These are phyloP conservation scores for Neotoxoptera formosana DNA, from an alignment of 1,140 invertebrate species.

Conservation along the genomic window DNA sequence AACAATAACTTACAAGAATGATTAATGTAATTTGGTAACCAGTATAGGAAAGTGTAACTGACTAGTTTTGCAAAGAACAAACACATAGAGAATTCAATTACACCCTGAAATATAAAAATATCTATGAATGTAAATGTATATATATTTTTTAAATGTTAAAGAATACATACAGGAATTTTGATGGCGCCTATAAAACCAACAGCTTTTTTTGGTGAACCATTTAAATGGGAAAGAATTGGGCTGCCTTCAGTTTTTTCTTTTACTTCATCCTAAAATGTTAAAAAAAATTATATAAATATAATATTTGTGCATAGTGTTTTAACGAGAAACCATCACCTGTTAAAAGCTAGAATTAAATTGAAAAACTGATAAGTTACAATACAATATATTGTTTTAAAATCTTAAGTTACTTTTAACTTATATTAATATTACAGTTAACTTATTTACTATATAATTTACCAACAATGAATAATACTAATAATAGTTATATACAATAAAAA, in stretches of 20 bases:
- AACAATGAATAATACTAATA: neutral
- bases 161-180: constrained; percentile 73
- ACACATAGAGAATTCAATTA: constrained; percentile 91
- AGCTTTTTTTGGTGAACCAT: constrained; percentile 66
- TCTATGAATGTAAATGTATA: neutral
- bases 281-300: neutral
- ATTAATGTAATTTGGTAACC: constrained; percentile 91
- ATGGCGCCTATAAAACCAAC: constrained; percentile 82
- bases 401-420: neutral
- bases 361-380: neutral
- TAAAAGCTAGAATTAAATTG: constrained; percentile 6
- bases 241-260: constrained; percentile 60
- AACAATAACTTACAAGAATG: constrained; percentile 75
- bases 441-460: neutral
- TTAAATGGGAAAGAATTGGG: constrained; percentile 58
- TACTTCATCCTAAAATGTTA: constrained; percentile 37
- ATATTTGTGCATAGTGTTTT: neutral
- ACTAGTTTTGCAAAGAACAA: constrained; percentile 98
- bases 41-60: constrained; percentile 96
- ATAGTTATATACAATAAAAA: neutral
- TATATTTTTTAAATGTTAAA: neutral
- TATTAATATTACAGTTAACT: neutral
- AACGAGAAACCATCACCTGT: constrained; percentile 22
- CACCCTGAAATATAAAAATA: constrained; percentile 71
- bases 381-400: neutral